phyloP scores from a whole-genome alignment of 1,140 invertebrate genomes.

The Bombus sylvicola region DNA sequence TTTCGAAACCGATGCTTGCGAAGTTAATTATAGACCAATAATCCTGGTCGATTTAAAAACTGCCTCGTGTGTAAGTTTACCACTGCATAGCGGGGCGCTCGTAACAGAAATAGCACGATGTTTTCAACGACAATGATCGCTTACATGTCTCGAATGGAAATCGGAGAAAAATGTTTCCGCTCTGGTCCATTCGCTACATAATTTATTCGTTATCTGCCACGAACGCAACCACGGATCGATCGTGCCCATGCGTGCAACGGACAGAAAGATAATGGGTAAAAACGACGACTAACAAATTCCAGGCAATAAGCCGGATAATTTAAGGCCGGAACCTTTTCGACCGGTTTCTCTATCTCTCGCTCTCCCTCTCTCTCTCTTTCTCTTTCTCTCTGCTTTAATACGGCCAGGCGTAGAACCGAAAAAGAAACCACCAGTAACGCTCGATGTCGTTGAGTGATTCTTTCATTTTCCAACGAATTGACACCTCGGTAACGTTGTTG shows the following conservation, averaged over 20 bases:
- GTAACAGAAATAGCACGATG: background rate
- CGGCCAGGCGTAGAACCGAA: background rate
- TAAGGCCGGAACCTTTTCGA: constrained; percentile 19
- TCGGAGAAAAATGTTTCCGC: constrained; percentile 17
- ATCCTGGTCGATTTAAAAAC: background rate
- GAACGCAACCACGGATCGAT: background rate
- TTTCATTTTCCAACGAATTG: constrained; percentile 24
- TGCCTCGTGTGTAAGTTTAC: background rate
- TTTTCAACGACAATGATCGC: constrained; percentile 9
- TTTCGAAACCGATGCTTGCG: background rate
- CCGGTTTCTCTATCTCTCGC: background rate
- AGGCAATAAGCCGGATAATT: constrained; percentile 9
- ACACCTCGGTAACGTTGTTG: background rate
- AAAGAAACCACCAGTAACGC: background rate
- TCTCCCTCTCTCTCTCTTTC: background rate
- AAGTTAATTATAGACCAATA: constrained; percentile 15
- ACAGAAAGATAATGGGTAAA: background rate
- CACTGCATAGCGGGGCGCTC: background rate
- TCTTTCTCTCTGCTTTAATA: background rate
- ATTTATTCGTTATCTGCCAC: constrained; percentile 19
- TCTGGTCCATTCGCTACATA: background rate
- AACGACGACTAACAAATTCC: constrained; percentile 10
- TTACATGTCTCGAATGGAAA: background rate
- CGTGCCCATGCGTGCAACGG: background rate
- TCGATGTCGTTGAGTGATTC: constrained; percentile 3